Base-by-base conservation (phyloP, 2,113 vertebrate genomes). In the Piliocolobus tephrosceles region DNA sequence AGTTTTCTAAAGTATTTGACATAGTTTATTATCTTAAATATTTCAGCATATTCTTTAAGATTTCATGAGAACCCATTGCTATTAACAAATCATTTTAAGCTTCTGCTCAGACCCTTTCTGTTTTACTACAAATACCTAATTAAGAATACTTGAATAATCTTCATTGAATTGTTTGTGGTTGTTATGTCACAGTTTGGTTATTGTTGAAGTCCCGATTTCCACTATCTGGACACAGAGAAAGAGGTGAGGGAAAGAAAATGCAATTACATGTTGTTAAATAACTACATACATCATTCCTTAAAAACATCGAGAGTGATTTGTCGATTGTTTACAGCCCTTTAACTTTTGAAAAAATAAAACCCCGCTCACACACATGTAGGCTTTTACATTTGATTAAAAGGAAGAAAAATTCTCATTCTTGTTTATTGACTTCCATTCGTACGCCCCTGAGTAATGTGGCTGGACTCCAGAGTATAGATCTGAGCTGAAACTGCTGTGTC, bases 41-140 rank as follows among this genome's bases (percentile, higher is more conserved):
- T 92, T 75, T 92, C 50, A 90, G 68, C 9, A 92, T 78, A 22
- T 64, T 85, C 30, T 72, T 90, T 72, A 96, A 90, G 9, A 89
- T 79, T 95, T 84, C 75, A 80, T 64, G 18, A 23, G 32, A 92
- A 80, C 8, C 89, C 7, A 89, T 9, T 72, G 8, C 64, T 70
- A 80, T 64, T 91, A 76, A 85, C 75, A 87, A 87, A 0, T 2
- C 18, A 35, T 45, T 70, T 94, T 79, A 35, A 83, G 61, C 7
- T 55, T 93, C n/a, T 83, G 2, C 70, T 6, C 32, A 73, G 2
- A 45, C 11, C 1, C 40, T 50, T 52, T 92, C 57, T 40, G 7
- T 90, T 83, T 64, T 75, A 40, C 22, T 90, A 45, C 2, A 52
- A 40, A 91, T 55, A 79, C 13, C 50, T 82, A 50, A 73, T 50